phyloP scores from a whole-genome alignment of 1,140 invertebrate species.

The Caligus rogercresseyi region DNA sequence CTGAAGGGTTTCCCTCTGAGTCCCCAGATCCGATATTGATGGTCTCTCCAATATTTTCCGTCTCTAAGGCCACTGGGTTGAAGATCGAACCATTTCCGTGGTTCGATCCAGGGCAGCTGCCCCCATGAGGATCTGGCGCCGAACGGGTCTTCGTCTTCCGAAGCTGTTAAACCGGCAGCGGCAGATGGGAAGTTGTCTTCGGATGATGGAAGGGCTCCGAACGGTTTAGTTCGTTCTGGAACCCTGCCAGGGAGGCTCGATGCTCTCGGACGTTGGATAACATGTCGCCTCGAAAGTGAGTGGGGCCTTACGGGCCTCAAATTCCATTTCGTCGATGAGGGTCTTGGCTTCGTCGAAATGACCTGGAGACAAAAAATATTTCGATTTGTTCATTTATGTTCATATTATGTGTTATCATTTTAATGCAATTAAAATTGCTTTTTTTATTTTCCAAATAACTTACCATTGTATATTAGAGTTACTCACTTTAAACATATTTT shows the following conservation, averaged over 20 bases:
- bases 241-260: not conserved
- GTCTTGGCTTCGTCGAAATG: not conserved
- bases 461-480: too few relatives aligned
- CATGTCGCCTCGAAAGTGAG: not conserved
- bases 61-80: constrained; percentile 42
- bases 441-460: too few relatives aligned
- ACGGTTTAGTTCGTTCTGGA: not conserved
- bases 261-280: constrained; percentile 3
- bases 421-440: too few relatives aligned
- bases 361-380: too few relatives aligned
- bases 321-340: constrained; percentile 8
- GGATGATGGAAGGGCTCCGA: not conserved
- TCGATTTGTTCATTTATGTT: too few relatives aligned
- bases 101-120: not conserved
- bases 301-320: constrained; percentile 2
- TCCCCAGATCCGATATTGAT: constrained; percentile 46
- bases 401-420: too few relatives aligned
- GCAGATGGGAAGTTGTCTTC: not conserved
- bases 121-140: not conserved
- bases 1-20: constrained; percentile 42
- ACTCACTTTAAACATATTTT: too few relatives aligned
- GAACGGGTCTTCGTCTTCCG: not conserved
- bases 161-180: not conserved
- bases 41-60: constrained; percentile 54
- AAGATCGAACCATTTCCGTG: not conserved